phyloP scores from a whole-genome alignment of 2,113 vertebrate species.

The Chloebia gouldiae region DNA sequence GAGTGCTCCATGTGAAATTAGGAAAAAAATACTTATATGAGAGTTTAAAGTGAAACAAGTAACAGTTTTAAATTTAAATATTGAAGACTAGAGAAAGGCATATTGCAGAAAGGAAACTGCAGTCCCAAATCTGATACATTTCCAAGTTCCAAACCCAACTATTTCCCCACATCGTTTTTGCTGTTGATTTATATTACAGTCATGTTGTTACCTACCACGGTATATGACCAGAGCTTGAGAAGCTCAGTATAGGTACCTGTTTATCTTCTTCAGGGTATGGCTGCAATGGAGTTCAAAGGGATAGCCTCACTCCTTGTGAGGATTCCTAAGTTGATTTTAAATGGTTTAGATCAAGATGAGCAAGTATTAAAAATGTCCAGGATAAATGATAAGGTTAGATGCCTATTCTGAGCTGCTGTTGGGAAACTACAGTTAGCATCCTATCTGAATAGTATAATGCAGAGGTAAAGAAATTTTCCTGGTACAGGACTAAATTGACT shows the following conservation, averaged over 20 bases:
- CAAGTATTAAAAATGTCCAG: not conserved
- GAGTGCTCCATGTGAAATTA: not conserved
- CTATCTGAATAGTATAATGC: not conserved
- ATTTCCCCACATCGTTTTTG: not conserved
- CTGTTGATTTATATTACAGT: not conserved
- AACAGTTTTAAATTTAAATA: not conserved
- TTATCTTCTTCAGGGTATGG: not conserved
- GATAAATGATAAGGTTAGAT: not conserved
- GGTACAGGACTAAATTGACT: not conserved
- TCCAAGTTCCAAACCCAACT: not conserved
- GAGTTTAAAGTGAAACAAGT: not conserved
- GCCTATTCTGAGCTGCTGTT: not conserved
- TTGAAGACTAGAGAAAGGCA: not conserved
- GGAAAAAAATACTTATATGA: not conserved
- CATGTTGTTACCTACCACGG: not conserved
- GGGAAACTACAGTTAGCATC: not conserved
- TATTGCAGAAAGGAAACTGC: not conserved
- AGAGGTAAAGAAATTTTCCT: not conserved
- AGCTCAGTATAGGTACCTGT: not conserved
- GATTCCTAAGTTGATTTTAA: not conserved
- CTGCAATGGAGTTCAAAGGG: not conserved
- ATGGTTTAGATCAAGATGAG: not conserved
- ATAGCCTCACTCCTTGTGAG: not conserved
- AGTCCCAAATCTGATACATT: not conserved
- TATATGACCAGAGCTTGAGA: not conserved